Conservation (phyloP, 2,113 vertebrate genomes). For the Felis chaus region DNA sequence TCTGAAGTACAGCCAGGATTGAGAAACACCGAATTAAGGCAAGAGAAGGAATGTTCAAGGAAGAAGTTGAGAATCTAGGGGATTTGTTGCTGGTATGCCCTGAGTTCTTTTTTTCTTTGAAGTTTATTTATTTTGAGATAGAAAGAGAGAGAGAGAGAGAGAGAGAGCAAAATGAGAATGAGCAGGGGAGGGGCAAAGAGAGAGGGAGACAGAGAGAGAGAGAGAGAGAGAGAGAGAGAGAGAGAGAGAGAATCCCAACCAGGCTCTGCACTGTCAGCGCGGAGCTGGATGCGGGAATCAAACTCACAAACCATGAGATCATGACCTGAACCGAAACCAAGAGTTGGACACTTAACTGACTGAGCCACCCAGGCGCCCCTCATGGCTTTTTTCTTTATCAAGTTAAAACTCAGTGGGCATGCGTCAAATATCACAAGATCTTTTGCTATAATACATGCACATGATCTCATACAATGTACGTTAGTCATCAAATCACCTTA, state of each 20-base stretch:
- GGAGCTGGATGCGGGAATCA: not conserved
- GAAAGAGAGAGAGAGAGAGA: not conserved
- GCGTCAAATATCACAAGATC: slow-evolving; percentile 5
- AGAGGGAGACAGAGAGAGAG: not conserved
- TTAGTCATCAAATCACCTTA: not conserved
- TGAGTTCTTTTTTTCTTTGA: not conserved
- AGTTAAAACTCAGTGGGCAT: not conserved
- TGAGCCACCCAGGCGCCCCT: not conserved
- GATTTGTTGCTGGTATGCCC: not conserved
- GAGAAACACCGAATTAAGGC: not conserved
- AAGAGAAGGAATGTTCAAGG: not conserved
- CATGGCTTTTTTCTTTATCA: slow-evolving; percentile 16
- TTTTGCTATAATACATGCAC: slow-evolving; percentile 23
- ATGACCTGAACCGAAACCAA: not conserved
- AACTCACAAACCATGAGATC: not conserved
- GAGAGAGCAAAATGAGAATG: not conserved
- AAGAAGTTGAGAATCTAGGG: not conserved
- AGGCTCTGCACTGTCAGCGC: not conserved
- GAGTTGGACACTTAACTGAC: not conserved
- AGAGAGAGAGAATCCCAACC: not conserved
- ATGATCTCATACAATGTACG: not conserved
- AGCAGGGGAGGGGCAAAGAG: not conserved
- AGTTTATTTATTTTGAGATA: not conserved
- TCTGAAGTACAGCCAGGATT: not conserved
- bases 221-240: no score